Evolutionary conservation across 2,888 invertebrate species (phyloP), one percentile per base, ranked within the genome.

Genomic region (Pycnomerus fuliginosus): DNA sequence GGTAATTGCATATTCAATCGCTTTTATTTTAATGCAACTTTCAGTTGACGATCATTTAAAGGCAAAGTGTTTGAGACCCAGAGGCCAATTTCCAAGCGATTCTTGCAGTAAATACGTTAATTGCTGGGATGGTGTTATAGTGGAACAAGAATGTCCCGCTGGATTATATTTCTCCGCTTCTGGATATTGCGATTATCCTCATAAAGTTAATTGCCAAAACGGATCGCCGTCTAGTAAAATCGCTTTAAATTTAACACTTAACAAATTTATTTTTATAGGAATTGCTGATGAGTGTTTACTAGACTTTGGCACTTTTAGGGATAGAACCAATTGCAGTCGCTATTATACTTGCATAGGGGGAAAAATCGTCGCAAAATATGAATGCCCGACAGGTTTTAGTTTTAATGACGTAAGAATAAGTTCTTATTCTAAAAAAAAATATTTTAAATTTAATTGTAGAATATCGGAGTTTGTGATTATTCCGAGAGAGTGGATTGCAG

Each of bases 101-200:
- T 67, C 75, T 4, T 86, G 85, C 57, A 76, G 76, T 28, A 80
- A 77, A 57, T 86, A 81, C 64, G 62, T 85, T 7, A 84, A 85
- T 66, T 86, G 85, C 61, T 85, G 85, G 85, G 84, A 85, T 53
- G 84, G 80, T 0, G 76, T 77, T 53, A 82, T 79, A 0, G 73
- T 80, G 13, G 85, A 85, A 56, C 80, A 84, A 61, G 77, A 80
- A 22, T 86, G 85, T 48, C 84, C 85, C 0, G 69, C 72, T 12
- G 83, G 81, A 0, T 63, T 85, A 3, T 62, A 81, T 27, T 85
- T 85, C 68, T 60, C 60, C 5, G 80, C 80, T 1, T 71, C 74
- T 27, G 70, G 73, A 40, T 81, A 78, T 52, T 86, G 85, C 47
- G 85, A 85, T 55, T 85, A 79, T 58, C 72, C 79, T 0, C 71